Percentiles rank a stretch among this genome's conserved stretches.
These are phyloP conservation scores for Odobenus rosmarus DNA, from an alignment of 2,113 vertebrate genomes.

Conservation along the genomic window DNA sequence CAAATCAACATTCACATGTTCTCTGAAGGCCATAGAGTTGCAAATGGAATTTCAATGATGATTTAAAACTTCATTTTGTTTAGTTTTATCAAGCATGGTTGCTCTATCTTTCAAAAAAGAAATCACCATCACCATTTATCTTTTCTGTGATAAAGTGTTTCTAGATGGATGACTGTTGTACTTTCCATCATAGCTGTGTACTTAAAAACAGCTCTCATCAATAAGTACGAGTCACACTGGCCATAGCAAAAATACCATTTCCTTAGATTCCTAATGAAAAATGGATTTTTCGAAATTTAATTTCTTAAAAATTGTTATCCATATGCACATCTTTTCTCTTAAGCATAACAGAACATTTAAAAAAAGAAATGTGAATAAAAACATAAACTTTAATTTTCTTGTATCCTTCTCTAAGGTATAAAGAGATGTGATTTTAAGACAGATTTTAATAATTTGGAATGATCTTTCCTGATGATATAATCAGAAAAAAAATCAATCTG, in stretches of 20 bases:
- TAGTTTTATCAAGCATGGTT: background rate
- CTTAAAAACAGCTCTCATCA: background rate
- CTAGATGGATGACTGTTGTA: background rate
- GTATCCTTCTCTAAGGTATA: background rate
- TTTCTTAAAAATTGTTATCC: background rate
- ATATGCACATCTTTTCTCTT: background rate
- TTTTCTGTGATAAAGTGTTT: conserved; percentile 55
- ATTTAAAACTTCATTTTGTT: conserved; percentile 48
- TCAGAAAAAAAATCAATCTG: conserved; percentile 16
- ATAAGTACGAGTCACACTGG: background rate
- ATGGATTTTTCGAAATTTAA: background rate
- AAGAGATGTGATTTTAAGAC: background rate
- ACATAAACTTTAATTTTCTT: background rate
- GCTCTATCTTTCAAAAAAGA: background rate
- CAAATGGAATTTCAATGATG: conserved; percentile 13
- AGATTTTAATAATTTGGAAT: conserved; percentile 3
- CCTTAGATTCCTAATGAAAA: background rate
- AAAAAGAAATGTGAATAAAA: background rate
- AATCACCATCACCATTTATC: background rate
- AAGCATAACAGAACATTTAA: background rate
- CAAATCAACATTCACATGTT: background rate
- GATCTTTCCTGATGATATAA: conserved; percentile 7
- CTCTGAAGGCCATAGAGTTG: background rate
- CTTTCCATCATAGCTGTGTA: background rate
- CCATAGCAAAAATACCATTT: background rate